Evolutionary conservation across 2,888 invertebrate genomes (phyloP), one percentile per base, ranked within the genome.

Genomic region (Ennomos erosarius): DNA sequence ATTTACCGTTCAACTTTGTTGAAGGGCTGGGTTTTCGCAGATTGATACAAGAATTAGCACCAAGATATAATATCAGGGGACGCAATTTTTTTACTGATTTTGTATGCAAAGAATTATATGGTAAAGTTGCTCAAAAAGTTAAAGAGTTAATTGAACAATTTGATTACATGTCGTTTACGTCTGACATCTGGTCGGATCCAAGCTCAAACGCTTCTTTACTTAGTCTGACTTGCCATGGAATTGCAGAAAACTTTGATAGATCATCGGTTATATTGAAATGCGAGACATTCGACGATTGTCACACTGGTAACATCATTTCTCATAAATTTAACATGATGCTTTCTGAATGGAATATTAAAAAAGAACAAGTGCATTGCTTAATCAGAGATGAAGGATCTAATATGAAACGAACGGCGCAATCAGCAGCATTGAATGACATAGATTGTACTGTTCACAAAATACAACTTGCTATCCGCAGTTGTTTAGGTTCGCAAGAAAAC

Each of bases 1-100:
- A 65, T 46, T 58, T 67, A 50, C 62, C 63, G 48, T 67, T 67
- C 66, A 65, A 52, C 55, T 63, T 65, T 52, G 69, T 67, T 44
- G 67, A 69, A 61, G 35, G 64, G 33, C 13, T 66, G 47, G 66
- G 65, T 51, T 68, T 70, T 54, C 49, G 52, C 12, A 65, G 68
- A 60, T 44, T 67, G n/a, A 59, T 70, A 10, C 62, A 67, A 9
- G 56, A 59, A 35, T 10, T 63, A 35, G 54, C 55, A n/a, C 66
- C 68, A 9, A 57, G 51, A 11, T 68, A 71, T 65, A 52, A 67
- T 67, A 65, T 69, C 59, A 70, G 59, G 53, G 34, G 34, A 53
- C 62, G 69, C 9, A 65, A 63, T 36, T 65, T 59, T 67, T 65
- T 64, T 55, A 70, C 64, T 55, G 55, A 54, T 1, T 62, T 59